Conservation (phyloP, 2,797 vertebrate genomes). For the Amphiprion clarkii region DNA sequence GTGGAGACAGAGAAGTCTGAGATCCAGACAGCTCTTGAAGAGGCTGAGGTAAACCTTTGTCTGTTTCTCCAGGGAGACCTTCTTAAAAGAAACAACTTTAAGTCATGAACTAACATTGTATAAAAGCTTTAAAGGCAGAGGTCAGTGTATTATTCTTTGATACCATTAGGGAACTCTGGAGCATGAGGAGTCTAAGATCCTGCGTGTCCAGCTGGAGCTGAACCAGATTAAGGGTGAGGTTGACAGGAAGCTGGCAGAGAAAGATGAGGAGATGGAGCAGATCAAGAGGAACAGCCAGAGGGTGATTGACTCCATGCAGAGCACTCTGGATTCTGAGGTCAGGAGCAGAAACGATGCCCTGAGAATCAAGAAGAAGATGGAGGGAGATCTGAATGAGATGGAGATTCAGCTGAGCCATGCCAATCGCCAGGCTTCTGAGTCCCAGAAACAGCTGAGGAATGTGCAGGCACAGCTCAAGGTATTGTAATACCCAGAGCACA, state of each 20-base stretch:
- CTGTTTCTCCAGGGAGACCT: rapidly evolving
- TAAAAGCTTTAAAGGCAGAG: background rate
- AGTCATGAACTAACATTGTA: background rate
- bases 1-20: conserved; percentile 90
- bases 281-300: conserved; percentile 91
- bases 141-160: background rate
- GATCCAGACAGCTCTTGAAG: conserved; percentile 88
- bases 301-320: conserved; percentile 87
- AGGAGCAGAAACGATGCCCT: too few relatives aligned
- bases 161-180: conserved; percentile 87
- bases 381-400: too few relatives aligned
- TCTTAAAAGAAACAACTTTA: background rate
- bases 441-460: conserved; percentile 90
- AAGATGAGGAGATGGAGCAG: conserved; percentile 92
- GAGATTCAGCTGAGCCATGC: conserved; percentile 91
- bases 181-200: conserved; percentile 91
- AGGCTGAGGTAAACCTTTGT: conserved; percentile 86
- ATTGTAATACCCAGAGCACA: conserved; percentile 19
- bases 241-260: conserved; percentile 89
- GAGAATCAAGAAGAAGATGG: too few relatives aligned
- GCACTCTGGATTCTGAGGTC: too few relatives aligned
- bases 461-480: conserved; percentile 92
- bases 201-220: conserved; percentile 90
- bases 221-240: conserved; percentile 91
- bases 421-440: conserved; percentile 88